Percentiles rank a stretch among this genome's conserved stretches.
These are phyloP conservation scores for Gymnarchus niloticus DNA, from an alignment of 2,113 vertebrate genomes.

Conservation along the genomic window DNA sequence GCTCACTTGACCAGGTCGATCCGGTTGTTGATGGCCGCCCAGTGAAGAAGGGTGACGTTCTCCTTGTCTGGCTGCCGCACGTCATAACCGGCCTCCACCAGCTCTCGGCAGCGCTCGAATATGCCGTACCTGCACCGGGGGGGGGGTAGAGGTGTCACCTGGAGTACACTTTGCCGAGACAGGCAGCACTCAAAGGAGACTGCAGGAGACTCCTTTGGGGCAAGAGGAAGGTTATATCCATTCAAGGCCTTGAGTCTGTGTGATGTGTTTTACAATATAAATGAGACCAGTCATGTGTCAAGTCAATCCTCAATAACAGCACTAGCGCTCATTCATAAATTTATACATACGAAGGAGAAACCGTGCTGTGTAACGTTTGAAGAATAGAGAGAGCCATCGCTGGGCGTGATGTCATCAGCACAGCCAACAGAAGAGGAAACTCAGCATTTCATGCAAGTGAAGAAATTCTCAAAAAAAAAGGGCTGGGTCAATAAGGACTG, in stretches of 20 bases:
- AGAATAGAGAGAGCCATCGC: neutral
- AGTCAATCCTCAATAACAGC: neutral
- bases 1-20: constrained; percentile 96
- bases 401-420: neutral
- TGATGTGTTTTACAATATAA: too few species aligned
- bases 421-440: neutral
- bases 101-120: constrained; percentile 89
- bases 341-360: neutral
- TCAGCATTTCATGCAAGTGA: neutral
- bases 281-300: too few species aligned
- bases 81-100: constrained; percentile 97
- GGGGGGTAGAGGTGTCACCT: neutral
- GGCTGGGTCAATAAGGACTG: neutral
- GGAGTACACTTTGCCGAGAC: neutral
- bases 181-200: neutral
- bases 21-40: constrained; percentile 98
- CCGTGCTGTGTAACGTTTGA: neutral
- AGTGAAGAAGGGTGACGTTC: constrained; percentile 96
- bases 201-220: too few species aligned
- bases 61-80: constrained; percentile 97
- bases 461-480: neutral
- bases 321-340: neutral
- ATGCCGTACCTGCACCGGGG: constrained; percentile 78
- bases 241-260: too few species aligned
- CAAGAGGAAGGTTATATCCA: neutral